These are phyloP conservation scores for Plebejus anna DNA, from an alignment of 2,888 invertebrate species.

Conservation along the genomic window DNA sequence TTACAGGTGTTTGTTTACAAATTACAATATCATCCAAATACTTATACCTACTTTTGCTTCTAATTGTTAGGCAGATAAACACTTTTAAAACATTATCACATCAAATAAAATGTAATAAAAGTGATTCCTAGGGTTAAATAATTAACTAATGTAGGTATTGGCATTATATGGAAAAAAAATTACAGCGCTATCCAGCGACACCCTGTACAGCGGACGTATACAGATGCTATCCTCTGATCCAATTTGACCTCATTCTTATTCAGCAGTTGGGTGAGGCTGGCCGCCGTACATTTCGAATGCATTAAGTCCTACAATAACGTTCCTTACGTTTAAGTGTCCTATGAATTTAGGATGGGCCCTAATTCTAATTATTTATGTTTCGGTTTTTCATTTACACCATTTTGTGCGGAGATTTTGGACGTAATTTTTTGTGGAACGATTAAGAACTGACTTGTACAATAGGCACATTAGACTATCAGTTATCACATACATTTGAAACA, in stretches of 20 bases:
- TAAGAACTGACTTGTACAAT: neutral
- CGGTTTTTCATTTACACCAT: neutral
- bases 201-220: slow-evolving; percentile 40
- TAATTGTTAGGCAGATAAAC: too few relatives aligned
- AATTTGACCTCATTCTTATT: slow-evolving; percentile 75
- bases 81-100: too few relatives aligned
- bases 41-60: neutral
- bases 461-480: neutral
- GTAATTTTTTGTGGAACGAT: neutral
- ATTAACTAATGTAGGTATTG: neutral
- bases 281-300: slow-evolving; percentile 63
- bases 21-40: neutral
- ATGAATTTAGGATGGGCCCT: slow-evolving; percentile 26
- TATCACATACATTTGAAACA: neutral
- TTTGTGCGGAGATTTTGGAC: neutral
- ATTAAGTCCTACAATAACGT: slow-evolving; percentile 51
- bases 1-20: slow-evolving; percentile 5
- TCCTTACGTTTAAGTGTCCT: slow-evolving; percentile 27
- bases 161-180: neutral
- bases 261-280: slow-evolving; percentile 60
- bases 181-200: neutral
- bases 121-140: too few relatives aligned
- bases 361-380: slow-evolving; percentile 19
- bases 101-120: too few relatives aligned
- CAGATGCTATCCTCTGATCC: slow-evolving; percentile 64